Percentiles rank a stretch among this genome's conserved stretches.
phyloP scores from a whole-genome alignment of 1,140 invertebrate species.

The Diabrotica undecimpunctata region DNA sequence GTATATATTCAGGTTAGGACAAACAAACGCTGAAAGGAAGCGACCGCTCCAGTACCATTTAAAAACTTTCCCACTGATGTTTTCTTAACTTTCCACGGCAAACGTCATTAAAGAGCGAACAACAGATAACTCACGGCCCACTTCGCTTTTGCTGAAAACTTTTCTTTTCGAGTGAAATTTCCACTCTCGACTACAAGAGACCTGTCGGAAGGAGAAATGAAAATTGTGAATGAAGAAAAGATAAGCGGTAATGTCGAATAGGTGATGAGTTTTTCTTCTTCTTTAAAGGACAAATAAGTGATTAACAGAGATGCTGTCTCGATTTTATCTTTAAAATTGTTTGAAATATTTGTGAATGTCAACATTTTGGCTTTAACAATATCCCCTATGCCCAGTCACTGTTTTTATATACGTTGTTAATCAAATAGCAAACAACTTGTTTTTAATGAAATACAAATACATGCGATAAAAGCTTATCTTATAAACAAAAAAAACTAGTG shows the following conservation, averaged over 20 bases:
- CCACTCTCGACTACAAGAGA: not conserved
- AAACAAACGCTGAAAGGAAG: slow-evolving; percentile 7
- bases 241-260: not conserved
- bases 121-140: slow-evolving; percentile 14
- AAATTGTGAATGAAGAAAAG: not conserved
- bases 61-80: slow-evolving; percentile 15
- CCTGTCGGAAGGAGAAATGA: not conserved
- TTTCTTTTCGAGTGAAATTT: slow-evolving; percentile 4
- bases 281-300: too few relatives aligned
- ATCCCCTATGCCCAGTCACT: too few relatives aligned
- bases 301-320: too few relatives aligned
- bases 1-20: slow-evolving; percentile 9
- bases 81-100: slow-evolving; percentile 12
- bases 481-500: too few relatives aligned
- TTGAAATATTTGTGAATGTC: too few relatives aligned
- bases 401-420: too few relatives aligned
- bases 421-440: too few relatives aligned
- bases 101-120: slow-evolving; percentile 17
- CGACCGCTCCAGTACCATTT: slow-evolving; percentile 9
- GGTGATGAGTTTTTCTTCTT: not conserved
- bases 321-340: too few relatives aligned
- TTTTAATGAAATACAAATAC: too few relatives aligned
- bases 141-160: slow-evolving; percentile 11
- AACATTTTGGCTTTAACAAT: too few relatives aligned
- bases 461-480: too few relatives aligned